phyloP scores from a whole-genome alignment of 2,113 vertebrate species.

The Psilopogon haemacephalus region DNA sequence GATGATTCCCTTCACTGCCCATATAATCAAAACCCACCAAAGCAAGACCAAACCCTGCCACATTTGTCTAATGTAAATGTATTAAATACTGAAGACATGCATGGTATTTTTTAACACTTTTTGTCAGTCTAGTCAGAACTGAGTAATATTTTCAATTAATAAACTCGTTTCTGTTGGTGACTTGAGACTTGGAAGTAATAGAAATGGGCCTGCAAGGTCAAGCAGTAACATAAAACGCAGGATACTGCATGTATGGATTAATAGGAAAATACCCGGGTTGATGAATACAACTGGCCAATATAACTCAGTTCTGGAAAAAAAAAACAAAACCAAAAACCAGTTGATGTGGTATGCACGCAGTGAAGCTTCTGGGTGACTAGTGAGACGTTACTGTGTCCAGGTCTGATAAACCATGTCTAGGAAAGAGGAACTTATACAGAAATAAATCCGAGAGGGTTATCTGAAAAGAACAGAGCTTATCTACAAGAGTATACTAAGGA shows the following conservation, averaged over 20 bases:
- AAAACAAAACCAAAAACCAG: too few species aligned
- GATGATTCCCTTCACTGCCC: too few species aligned
- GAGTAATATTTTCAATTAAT: not conserved
- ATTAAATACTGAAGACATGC: not conserved
- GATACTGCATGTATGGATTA: not conserved
- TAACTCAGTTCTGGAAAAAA: not conserved
- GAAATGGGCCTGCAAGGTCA: not conserved
- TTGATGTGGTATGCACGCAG: not conserved
- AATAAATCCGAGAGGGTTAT: not conserved
- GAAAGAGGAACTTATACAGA: not conserved
- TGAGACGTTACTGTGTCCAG: not conserved
- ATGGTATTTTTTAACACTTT: not conserved
- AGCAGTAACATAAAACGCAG: not conserved
- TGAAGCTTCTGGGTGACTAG: not conserved
- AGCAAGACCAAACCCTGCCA: rapidly evolving
- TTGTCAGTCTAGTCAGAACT: not conserved
- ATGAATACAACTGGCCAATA: not conserved
- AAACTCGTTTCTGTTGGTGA: not conserved
- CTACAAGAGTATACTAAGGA: not conserved
- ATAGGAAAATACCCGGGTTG: not conserved
- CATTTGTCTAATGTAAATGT: not conserved
- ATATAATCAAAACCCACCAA: rapidly evolving
- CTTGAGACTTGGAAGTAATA: not conserved
- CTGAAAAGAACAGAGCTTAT: not conserved
- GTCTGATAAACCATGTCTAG: not conserved